Evolutionary conservation across 2,797 vertebrate species (phyloP).

Genomic region (Tinamus major): DNA sequence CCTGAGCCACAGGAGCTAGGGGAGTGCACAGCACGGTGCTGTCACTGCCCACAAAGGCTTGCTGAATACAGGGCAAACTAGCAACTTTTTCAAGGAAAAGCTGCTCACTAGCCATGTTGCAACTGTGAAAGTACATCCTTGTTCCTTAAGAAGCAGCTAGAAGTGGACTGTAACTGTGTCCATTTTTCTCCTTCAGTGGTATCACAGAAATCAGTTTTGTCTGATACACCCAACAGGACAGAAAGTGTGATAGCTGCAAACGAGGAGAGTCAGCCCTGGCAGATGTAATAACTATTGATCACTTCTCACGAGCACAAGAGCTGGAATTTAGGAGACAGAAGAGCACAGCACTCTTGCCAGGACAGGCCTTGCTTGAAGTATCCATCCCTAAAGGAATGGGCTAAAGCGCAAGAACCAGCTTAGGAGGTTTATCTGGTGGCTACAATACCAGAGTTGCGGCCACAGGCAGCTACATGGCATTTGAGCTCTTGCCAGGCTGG

Average conservation of each 20-base stretch:
- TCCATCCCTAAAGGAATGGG: accelerated
- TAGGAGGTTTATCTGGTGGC: background rate
- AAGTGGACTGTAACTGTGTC: background rate
- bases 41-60: background rate
- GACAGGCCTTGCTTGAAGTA: background rate
- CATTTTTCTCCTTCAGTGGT: background rate
- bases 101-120: background rate
- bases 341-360: accelerated
- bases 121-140: background rate
- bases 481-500: background rate
- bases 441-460: background rate
- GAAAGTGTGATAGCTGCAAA: background rate
- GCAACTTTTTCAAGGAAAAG: background rate
- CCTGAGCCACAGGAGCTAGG: background rate
- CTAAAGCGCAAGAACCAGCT: accelerated
- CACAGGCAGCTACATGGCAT: background rate
- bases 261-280: background rate
- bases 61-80: background rate
- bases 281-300: background rate
- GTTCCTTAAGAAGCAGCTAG: background rate
- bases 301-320: background rate
- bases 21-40: background rate
- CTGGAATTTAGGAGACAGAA: background rate
- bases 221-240: background rate
- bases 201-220: background rate